Percentiles rank a stretch among this genome's conserved stretches.
Evolutionary conservation across 1,140 invertebrate genomes (phyloP).

Genomic region (Ruditapes philippinarum): DNA sequence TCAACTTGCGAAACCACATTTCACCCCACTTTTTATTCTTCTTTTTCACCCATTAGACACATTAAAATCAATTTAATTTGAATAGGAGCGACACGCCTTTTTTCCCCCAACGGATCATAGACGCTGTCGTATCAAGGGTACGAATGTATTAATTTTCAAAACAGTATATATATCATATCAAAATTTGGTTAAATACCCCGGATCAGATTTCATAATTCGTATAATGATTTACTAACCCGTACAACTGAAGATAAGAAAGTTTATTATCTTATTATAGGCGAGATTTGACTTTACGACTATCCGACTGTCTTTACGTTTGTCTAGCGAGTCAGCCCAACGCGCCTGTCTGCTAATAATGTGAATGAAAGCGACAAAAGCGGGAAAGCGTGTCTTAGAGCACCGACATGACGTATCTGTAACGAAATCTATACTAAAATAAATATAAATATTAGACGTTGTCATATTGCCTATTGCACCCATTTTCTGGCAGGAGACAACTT

Average conservation of each 20-base stretch:
- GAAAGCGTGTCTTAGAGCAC: not conserved
- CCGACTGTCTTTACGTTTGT: constrained; percentile 16
- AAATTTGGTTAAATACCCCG: not conserved
- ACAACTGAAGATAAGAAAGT: constrained; percentile 16
- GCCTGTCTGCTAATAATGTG: constrained; percentile 28
- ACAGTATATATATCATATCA: constrained; percentile 18
- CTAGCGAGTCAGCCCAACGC: constrained; percentile 14
- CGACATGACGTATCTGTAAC: not conserved
- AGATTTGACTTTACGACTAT: not conserved
- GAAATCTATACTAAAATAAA: constrained; percentile 38
- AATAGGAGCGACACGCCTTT: constrained; percentile 22
- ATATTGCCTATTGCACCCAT: constrained; percentile 15
- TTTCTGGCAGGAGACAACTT: not conserved
- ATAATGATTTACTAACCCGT: constrained; percentile 50
- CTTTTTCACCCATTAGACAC: not conserved
- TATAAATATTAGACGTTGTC: constrained; percentile 22
- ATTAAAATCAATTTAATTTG: constrained; percentile 32
- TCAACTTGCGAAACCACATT: not conserved
- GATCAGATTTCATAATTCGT: constrained; percentile 50
- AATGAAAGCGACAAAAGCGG: not conserved
- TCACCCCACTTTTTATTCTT: not conserved
- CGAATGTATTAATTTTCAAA: constrained; percentile 39
- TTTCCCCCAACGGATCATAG: not conserved
- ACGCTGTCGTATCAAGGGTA: not conserved
- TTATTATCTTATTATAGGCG: constrained; percentile 39